Conservation (phyloP, 2,113 vertebrate species). For the Circaetus gallicus region DNA sequence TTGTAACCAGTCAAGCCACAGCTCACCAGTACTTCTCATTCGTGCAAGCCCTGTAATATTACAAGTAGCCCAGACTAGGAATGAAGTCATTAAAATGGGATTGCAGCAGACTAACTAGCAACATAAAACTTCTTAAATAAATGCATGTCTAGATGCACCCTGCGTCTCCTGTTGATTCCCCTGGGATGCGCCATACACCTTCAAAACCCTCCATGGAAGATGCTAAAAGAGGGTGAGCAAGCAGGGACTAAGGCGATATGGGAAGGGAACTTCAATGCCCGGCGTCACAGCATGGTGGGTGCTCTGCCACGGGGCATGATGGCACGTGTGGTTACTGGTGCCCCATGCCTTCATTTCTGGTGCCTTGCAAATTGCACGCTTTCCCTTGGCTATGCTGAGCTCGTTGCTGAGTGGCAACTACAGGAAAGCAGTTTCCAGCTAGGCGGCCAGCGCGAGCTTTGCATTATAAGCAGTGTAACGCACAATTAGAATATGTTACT, state of each 20-base stretch:
- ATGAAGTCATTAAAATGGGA: background rate
- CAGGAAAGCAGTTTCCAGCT: background rate
- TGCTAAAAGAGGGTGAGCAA: background rate
- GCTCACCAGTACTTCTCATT: background rate
- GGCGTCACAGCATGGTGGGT: fast-evolving
- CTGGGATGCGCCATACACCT: background rate
- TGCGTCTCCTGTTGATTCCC: background rate
- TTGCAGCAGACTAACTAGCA: background rate
- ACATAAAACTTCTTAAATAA: background rate
- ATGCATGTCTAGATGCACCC: background rate
- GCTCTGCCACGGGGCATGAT: background rate
- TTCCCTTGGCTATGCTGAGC: background rate
- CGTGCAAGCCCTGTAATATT: background rate
- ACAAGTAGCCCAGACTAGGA: background rate
- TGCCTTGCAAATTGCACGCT: fast-evolving
- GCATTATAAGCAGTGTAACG: background rate
- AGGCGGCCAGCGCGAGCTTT: fast-evolving
- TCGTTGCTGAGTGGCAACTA: background rate
- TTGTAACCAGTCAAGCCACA: background rate
- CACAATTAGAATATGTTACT: too few relatives aligned
- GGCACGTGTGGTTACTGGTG: fast-evolving
- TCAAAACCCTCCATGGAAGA: background rate
- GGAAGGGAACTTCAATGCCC: background rate
- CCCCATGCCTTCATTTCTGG: background rate
- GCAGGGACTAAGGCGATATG: fast-evolving